Conservation (phyloP, 2,888 invertebrate species). For the Seira musarum region DNA sequence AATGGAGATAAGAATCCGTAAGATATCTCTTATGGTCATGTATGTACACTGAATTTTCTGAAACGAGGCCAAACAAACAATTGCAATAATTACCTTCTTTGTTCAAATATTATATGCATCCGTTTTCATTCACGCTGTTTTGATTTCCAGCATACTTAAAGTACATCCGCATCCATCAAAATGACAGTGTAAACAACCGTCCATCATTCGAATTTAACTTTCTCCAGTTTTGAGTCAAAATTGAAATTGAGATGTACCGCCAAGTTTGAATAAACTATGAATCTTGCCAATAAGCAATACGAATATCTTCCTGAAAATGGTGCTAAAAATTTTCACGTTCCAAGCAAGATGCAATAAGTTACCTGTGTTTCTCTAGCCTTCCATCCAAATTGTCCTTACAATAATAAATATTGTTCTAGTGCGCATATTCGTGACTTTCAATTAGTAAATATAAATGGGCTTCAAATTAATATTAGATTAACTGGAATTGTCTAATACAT, state of each 20-base stretch:
- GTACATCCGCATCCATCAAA: background rate
- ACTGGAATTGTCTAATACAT: no score
- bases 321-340: background rate
- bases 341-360: conserved; percentile 1
- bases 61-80: conserved; percentile 7
- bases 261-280: no score
- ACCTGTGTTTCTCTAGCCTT: conserved; percentile 9
- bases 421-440: no score
- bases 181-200: conserved; percentile 35
- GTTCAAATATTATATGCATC: no score
- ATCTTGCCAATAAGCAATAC: no score
- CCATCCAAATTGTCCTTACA: background rate
- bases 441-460: no score
- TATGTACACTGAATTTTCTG: background rate
- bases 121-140: background rate
- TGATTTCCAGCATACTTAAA: background rate
- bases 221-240: no score
- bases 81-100: background rate
- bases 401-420: no score
- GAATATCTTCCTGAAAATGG: background rate
- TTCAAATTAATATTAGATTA: no score
- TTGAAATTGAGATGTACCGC: no score
- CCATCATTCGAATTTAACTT: background rate
- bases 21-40: no score
- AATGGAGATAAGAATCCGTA: no score